phyloP scores from a whole-genome alignment of 1,140 invertebrate genomes.

The Lucilia sericata region DNA sequence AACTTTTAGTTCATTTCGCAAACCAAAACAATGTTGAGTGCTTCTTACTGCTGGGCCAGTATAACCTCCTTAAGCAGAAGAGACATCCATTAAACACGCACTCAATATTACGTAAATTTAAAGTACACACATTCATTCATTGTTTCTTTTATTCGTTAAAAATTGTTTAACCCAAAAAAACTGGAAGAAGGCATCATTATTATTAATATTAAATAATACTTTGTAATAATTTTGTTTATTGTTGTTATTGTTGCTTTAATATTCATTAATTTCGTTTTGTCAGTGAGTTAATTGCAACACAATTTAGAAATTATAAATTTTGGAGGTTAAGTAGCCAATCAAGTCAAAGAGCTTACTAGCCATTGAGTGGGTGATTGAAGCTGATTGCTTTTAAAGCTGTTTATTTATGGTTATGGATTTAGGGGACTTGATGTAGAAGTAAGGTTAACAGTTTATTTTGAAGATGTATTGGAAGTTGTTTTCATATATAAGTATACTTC shows the following conservation, averaged over 20 bases:
- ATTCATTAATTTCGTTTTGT: background rate
- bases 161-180: background rate
- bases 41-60: too few relatives aligned
- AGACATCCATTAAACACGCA: too few relatives aligned
- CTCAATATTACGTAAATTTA: too few relatives aligned
- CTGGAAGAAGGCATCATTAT: background rate
- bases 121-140: too few relatives aligned
- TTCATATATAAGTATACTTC: background rate
- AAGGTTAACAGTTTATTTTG: background rate
- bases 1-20: too few relatives aligned
- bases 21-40: too few relatives aligned
- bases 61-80: too few relatives aligned
- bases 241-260: background rate
- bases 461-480: background rate
- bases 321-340: conserved; percentile 1
- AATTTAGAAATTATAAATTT: background rate
- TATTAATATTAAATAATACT: background rate
- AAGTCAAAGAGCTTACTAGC: background rate
- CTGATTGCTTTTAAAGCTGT: background rate
- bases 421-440: background rate
- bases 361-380: background rate
- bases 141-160: too few relatives aligned
- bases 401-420: background rate
- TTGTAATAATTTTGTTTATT: background rate
- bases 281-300: background rate